These are phyloP conservation scores for Megaleporinus macrocephalus DNA, from an alignment of 2,113 vertebrate species.

Conservation along the genomic window DNA sequence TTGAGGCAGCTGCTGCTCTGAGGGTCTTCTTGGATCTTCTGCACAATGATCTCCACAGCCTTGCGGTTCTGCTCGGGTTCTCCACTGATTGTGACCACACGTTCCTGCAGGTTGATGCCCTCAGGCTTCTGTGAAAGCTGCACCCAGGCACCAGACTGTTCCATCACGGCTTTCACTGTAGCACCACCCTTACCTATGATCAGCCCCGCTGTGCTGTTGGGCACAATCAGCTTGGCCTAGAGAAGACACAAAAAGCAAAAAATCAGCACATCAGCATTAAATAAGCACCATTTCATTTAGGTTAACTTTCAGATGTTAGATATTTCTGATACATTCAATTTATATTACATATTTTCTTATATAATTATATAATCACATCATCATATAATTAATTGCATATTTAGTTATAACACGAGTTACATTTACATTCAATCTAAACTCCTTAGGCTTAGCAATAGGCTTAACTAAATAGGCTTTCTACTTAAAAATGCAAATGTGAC, in stretches of 20 bases:
- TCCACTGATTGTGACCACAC: slow-evolving; percentile 92
- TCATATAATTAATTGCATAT: too few relatives aligned
- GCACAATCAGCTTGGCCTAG: slow-evolving; percentile 92
- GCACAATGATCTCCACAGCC: slow-evolving; percentile 91
- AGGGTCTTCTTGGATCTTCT: slow-evolving; percentile 94
- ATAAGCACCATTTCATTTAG: neutral
- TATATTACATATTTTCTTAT: neutral
- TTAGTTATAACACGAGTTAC: too few relatives aligned
- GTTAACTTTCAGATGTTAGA: neutral
- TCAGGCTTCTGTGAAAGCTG: slow-evolving; percentile 94
- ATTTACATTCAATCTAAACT: neutral
- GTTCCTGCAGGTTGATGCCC: slow-evolving; percentile 93
- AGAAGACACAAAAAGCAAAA: slow-evolving; percentile 51
- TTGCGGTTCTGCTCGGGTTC: slow-evolving; percentile 91
- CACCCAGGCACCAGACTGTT: slow-evolving; percentile 93
- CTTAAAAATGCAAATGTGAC: neutral
- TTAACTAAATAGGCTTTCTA: neutral
- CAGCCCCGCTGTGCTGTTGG: slow-evolving; percentile 91
- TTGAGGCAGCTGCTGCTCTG: slow-evolving; percentile 96
- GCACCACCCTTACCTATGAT: slow-evolving; percentile 94
- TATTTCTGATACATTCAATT: neutral
- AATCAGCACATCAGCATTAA: neutral
- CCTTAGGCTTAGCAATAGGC: neutral
- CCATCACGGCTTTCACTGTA: slow-evolving; percentile 93
- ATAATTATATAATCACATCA: too few relatives aligned